phyloP scores from a whole-genome alignment of 2,888 invertebrate species.

The Perizoma flavofasciatum region DNA sequence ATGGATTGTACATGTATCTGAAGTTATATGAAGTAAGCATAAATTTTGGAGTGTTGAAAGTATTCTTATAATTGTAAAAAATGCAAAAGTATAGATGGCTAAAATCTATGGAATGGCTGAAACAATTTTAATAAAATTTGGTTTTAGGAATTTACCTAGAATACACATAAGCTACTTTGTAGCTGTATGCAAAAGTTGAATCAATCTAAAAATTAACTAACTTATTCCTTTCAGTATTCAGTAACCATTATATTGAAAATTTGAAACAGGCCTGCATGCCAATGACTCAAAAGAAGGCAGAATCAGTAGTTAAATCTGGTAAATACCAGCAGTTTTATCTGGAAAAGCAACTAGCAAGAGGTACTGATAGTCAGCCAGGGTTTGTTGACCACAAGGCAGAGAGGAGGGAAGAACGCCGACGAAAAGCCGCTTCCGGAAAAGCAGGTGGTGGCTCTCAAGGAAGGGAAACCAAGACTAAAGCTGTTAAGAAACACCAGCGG shows the following conservation, averaged over 20 bases:
- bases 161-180: too few relatives aligned
- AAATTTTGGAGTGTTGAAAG: too few relatives aligned
- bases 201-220: not conserved
- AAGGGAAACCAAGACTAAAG: constrained; percentile 97
- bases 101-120: too few relatives aligned
- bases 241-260: constrained; percentile 87
- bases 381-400: constrained; percentile 85
- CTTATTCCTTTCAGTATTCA: constrained; percentile 76
- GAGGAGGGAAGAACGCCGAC: constrained; percentile 93
- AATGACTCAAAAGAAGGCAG: constrained; percentile 87
- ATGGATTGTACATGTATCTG: too few relatives aligned
- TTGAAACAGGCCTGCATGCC: constrained; percentile 87
- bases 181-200: too few relatives aligned
- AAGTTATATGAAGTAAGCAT: too few relatives aligned
- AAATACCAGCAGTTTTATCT: constrained; percentile 89
- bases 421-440: constrained; percentile 94
- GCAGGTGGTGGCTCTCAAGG: constrained; percentile 97
- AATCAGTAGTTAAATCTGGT: constrained; percentile 87
- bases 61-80: too few relatives aligned
- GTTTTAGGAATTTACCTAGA: too few relatives aligned
- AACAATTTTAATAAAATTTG: too few relatives aligned
- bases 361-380: constrained; percentile 61
- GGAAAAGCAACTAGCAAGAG: constrained; percentile 85
- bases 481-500: constrained; percentile 91
- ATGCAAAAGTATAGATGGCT: too few relatives aligned